phyloP scores from a whole-genome alignment of 2,113 vertebrate genomes.

The Acrocephalus arundinaceus region DNA sequence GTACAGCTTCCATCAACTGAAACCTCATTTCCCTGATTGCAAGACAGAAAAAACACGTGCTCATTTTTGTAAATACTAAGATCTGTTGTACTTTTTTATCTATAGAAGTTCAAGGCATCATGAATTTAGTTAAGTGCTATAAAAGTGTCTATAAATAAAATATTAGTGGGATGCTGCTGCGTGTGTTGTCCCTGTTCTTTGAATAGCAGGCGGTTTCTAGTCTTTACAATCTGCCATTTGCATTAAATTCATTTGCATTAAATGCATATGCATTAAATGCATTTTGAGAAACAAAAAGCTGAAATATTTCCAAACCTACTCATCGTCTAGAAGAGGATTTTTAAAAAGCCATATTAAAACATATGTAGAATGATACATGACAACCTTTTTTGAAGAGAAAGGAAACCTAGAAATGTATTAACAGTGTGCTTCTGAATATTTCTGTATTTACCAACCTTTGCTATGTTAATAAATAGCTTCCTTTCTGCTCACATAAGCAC shows the following conservation, averaged over 20 bases:
- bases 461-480: background rate
- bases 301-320: background rate
- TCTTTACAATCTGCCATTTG: conserved; percentile 28
- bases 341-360: background rate
- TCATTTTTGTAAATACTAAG: conserved; percentile 20
- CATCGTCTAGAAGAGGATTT: background rate
- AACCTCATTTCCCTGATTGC: background rate
- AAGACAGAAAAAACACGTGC: background rate
- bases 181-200: conserved; percentile 31
- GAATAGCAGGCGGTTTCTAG: background rate
- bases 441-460: background rate
- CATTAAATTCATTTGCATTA: conserved; percentile 11
- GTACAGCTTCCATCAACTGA: background rate
- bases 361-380: background rate
- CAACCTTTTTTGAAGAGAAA: background rate
- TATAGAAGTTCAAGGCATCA: background rate
- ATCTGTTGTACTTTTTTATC: background rate
- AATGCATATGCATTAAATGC: conserved; percentile 5
- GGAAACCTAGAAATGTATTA: background rate
- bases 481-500: background rate
- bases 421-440: background rate
- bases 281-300: background rate
- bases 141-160: conserved; percentile 48
- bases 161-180: conserved; percentile 36
- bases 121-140: background rate